Evolutionary conservation across 2,797 vertebrate genomes (phyloP).

Genomic region (Pseudochromis fuscus): DNA sequence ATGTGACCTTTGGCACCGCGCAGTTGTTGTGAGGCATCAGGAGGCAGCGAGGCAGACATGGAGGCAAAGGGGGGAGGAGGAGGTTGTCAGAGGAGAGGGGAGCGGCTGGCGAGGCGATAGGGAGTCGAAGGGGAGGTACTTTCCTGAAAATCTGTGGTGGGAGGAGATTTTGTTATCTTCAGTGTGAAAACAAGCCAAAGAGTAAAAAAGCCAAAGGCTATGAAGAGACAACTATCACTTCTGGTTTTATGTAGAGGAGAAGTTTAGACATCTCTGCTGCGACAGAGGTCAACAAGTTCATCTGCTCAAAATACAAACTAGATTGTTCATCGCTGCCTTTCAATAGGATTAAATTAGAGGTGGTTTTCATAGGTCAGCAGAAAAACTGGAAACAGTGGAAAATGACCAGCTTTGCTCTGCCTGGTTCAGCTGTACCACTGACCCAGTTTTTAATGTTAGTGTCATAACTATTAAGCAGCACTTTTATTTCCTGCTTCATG

Average conservation of each 20-base stretch:
- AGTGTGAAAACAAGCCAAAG: slow-evolving; percentile 37
- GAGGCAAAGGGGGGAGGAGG: slow-evolving; percentile 32
- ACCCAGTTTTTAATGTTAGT: background rate
- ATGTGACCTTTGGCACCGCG: slow-evolving; percentile 45
- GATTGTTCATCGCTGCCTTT: background rate
- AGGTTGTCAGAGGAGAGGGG: slow-evolving; percentile 28
- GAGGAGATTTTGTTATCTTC: slow-evolving; percentile 41
- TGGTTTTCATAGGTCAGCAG: background rate
- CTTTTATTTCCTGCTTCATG: no score
- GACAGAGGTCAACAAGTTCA: background rate
- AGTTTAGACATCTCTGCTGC: background rate
- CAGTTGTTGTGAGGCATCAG: slow-evolving; percentile 62
- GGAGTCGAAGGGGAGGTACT: slow-evolving; percentile 19
- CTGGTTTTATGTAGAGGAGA: slow-evolving; percentile 25
- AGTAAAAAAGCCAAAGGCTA: slow-evolving; percentile 36
- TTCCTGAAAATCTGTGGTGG: slow-evolving; percentile 19
- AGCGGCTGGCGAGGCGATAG: no score
- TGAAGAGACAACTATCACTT: slow-evolving; percentile 6
- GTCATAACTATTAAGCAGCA: no score
- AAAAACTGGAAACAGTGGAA: background rate
- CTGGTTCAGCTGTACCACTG: background rate
- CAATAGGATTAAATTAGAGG: background rate
- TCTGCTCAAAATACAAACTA: background rate
- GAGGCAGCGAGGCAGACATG: no score
- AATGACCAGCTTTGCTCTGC: background rate